A percentile compares a stretch with the other conserved stretches of the same genome.
Conservation (phyloP, 2,797 vertebrate species). For the Eulemur albifrons region DNA sequence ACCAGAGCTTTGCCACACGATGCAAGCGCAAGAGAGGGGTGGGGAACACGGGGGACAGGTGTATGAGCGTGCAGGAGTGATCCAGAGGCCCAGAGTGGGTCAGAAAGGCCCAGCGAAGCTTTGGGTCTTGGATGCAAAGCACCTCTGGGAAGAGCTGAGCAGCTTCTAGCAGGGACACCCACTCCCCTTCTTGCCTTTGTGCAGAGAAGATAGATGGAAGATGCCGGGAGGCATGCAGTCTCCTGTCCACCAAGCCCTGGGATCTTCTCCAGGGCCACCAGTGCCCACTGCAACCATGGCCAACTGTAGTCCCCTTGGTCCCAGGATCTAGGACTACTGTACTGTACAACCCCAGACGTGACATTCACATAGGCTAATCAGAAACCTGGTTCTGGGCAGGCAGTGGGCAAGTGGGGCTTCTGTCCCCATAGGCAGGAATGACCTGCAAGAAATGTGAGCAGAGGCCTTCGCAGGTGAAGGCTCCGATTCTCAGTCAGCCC, state of each 20-base stretch:
- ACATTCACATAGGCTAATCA: neutral
- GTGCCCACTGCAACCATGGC: neutral
- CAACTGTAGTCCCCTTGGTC: neutral
- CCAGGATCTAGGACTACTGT: neutral
- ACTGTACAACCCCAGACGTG: neutral
- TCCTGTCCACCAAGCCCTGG: neutral
- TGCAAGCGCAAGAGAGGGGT: neutral
- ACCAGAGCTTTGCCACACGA: neutral
- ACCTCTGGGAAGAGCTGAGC: neutral
- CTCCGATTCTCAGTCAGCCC: neutral
- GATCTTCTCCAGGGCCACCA: neutral
- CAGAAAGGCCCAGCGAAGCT: neutral
- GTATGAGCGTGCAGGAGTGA: neutral
- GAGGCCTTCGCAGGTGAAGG: neutral
- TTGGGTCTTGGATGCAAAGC: neutral
- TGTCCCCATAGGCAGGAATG: neutral
- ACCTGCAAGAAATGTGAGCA: slow-evolving; percentile 15
- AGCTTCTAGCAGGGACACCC: neutral
- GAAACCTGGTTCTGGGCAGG: neutral
- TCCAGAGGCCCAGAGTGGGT: neutral
- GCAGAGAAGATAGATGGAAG: neutral
- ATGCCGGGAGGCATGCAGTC: neutral
- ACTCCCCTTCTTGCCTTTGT: neutral
- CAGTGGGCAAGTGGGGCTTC: neutral
- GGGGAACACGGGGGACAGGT: neutral